Conservation (phyloP, 1,140 invertebrate species). For the Pseudomyrmex concolor region DNA sequence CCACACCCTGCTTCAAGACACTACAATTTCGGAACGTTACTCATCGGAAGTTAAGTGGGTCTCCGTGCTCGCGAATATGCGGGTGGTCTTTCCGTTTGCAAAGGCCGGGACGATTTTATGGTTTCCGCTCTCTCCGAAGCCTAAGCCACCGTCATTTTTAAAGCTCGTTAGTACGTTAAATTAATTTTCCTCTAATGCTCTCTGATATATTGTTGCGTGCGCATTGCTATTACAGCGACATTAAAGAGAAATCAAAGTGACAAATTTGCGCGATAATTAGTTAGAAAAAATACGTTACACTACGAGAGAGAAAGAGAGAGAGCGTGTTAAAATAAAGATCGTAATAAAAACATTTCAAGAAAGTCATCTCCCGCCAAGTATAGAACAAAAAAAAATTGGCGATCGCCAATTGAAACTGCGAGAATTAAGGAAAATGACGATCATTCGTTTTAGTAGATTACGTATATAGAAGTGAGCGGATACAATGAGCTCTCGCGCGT, state of each 20-base stretch:
- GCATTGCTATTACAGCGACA: conserved; percentile 19
- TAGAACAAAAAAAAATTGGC: background rate
- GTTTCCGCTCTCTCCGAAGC: conserved; percentile 46
- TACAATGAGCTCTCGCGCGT: conserved; percentile 66
- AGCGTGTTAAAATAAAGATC: conserved; percentile 20
- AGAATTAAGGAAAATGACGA: conserved; percentile 42
- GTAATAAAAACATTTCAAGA: background rate
- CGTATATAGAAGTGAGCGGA: conserved; percentile 65
- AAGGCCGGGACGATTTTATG: conserved; percentile 59
- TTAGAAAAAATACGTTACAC: background rate
- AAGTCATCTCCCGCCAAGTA: background rate
- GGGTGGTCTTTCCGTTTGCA: conserved; percentile 60
- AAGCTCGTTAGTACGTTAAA: conserved; percentile 51
- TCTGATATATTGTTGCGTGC: conserved; percentile 51
- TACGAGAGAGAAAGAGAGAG: no score
- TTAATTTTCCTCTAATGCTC: conserved; percentile 53
- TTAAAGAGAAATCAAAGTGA: conserved; percentile 44
- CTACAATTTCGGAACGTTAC: conserved; percentile 53
- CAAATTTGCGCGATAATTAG: conserved; percentile 19
- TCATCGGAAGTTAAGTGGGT: conserved; percentile 53
- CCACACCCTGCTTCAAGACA: background rate
- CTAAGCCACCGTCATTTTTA: conserved; percentile 49
- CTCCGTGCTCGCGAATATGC: conserved; percentile 35
- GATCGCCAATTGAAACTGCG: background rate
- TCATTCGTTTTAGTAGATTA: conserved; percentile 65